Conservation (phyloP, 2,113 vertebrate genomes). For the Jacana jacana region DNA sequence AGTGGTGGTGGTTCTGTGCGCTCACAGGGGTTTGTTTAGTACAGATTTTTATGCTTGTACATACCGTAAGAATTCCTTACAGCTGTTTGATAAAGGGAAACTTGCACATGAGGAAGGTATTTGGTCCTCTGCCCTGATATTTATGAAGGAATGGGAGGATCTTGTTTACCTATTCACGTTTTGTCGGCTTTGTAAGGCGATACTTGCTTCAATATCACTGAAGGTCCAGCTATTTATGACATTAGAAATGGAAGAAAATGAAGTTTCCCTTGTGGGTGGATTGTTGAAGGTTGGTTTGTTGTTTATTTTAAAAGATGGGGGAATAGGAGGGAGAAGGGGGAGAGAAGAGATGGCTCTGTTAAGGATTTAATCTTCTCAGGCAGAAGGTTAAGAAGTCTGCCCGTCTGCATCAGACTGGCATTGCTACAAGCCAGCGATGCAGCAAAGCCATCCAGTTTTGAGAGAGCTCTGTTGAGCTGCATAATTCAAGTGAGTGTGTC, state of each 20-base stretch:
- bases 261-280: background rate
- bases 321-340: background rate
- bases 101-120: background rate
- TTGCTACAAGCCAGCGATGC: background rate
- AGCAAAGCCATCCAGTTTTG: conserved; percentile 19
- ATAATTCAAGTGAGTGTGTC: background rate
- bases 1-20: background rate
- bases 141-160: conserved; percentile 9
- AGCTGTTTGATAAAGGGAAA: background rate
- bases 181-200: conserved; percentile 11
- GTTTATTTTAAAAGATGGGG: background rate
- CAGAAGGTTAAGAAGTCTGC: conserved; percentile 52
- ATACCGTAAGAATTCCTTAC: background rate
- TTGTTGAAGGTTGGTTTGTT: background rate
- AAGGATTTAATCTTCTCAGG: conserved; percentile 64
- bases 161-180: conserved; percentile 13
- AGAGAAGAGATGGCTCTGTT: background rate
- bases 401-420: conserved; percentile 26
- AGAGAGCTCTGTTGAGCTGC: background rate
- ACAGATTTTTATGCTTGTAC: background rate
- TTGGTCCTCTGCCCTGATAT: conserved; percentile 1
- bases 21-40: background rate
- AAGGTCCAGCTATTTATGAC: background rate
- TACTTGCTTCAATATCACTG: background rate
- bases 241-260: background rate